Base-by-base conservation (phyloP, 35 echinoderm and acorn worm genomes). In the Heliocidaris tuberculata region DNA sequence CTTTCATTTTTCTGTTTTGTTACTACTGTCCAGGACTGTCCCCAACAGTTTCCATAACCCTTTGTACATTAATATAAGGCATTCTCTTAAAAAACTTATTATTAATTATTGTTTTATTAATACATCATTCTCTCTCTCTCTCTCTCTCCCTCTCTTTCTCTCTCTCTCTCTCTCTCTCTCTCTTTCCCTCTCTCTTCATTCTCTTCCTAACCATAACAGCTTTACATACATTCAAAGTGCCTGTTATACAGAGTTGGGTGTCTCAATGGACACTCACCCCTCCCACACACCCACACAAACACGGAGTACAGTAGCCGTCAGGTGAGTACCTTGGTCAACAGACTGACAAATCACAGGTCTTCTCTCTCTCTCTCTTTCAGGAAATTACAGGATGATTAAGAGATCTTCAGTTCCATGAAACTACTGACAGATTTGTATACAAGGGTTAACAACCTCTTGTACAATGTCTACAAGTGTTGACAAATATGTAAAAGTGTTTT, bases 401-500 rank as follows among this genome's bases (percentile, higher is more conserved):
- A 78, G 65, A 78, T 78, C 65, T 27, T 27, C 0, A 19, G 65
- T 78, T 78, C 65, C 65, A 78, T 78, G 65, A 78, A 78, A n/a
- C 21, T n/a, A 78, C 21, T 78, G 65, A n/a, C 65, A 56, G 52
- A 56, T 56, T 56, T 78, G 17, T 78, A 78, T 21, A 5, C 60
- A 19, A 19, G 24, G 60, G 65, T 78, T 70, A 70, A 70, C 60
- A 16, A 78, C 65, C 65, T 78, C 52, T 56, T 78, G 2, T 78
- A 78, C 65, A 78, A 78, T 78, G 65, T 78, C 65, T n/a, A 78
- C 19, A 78, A 24, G 65, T 78, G 65, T 78, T 78, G 65, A 78
- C 65, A 78, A 78, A 78, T n/a, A 78, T 78, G 21, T 5, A 78
- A 78, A 24, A 56, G 52, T 56, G 52, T 11, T 56, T 56, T 56